Conservation (phyloP, 2,797 vertebrate genomes). For the Sebastes steindachneri region DNA sequence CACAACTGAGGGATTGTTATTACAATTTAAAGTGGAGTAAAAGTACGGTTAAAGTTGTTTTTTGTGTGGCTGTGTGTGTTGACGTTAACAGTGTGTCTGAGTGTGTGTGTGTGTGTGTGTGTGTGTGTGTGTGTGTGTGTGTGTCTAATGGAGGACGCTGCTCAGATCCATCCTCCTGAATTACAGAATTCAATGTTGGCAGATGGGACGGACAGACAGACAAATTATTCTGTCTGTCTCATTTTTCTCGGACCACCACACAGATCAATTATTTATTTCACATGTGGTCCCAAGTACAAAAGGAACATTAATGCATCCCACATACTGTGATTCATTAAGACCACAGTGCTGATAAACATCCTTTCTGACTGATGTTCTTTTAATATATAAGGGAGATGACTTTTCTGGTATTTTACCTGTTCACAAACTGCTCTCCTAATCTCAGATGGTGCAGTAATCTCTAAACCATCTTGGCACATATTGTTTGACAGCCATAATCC, state of each 20-base stretch:
- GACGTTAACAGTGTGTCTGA: neutral
- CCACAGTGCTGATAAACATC: neutral
- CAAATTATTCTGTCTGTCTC: constrained; percentile 78
- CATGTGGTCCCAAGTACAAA: constrained; percentile 47
- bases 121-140: neutral
- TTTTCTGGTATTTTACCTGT: neutral
- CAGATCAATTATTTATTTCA: constrained; percentile 85
- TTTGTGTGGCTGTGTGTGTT: neutral
- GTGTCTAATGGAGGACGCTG: neutral
- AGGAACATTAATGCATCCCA: constrained; percentile 64
- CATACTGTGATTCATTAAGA: constrained; percentile 59
- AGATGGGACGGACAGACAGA: constrained; percentile 80
- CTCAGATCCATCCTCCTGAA: constrained; percentile 32
- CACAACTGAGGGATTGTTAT: neutral
- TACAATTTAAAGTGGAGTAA: neutral
- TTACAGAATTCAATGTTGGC: constrained; percentile 51
- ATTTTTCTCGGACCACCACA: constrained; percentile 71
- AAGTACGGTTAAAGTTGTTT: neutral
- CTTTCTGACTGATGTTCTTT: neutral
- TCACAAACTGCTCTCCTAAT: neutral
- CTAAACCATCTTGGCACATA: constrained; percentile 65
- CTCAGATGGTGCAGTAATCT: constrained; percentile 42
- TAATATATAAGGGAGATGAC: neutral
- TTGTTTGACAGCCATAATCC: constrained; percentile 73
- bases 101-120: neutral